Evolutionary conservation across 2,888 invertebrate genomes (phyloP).

Genomic region (Drosophila paramelanica): DNA sequence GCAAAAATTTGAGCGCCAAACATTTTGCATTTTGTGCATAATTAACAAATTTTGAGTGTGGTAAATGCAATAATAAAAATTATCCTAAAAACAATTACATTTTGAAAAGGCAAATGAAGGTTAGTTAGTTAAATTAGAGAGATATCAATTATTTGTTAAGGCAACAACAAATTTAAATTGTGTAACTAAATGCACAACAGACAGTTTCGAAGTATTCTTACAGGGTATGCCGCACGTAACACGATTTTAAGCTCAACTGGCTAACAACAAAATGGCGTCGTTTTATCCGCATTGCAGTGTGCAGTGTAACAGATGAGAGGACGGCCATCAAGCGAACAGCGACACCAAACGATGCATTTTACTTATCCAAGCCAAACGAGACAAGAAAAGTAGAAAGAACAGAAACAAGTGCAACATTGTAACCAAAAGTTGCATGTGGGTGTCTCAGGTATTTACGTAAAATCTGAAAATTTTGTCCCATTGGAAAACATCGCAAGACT

Average conservation of each 20-base stretch:
- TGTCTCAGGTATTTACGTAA: slow-evolving; percentile 27
- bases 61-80: not conserved
- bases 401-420: slow-evolving; percentile 45
- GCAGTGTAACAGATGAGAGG: slow-evolving; percentile 43
- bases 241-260: slow-evolving; percentile 13
- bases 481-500: slow-evolving; percentile 32
- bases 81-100: not conserved
- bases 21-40: slow-evolving; percentile 12
- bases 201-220: too few species aligned
- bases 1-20: slow-evolving; percentile 23
- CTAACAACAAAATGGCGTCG: slow-evolving; percentile 24
- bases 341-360: slow-evolving; percentile 35
- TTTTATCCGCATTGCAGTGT: slow-evolving; percentile 19
- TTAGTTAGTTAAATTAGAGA: not conserved
- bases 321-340: slow-evolving; percentile 50
- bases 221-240: not conserved
- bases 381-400: not conserved
- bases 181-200: too few species aligned
- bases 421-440: slow-evolving; percentile 25
- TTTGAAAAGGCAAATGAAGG: not conserved
- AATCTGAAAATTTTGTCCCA: slow-evolving; percentile 13
- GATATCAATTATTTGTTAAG: not conserved
- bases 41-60: slow-evolving; percentile 2
- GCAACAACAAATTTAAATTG: not conserved
- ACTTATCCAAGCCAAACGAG: slow-evolving; percentile 1